phyloP scores from a whole-genome alignment of 2,113 vertebrate species.

The Tetraodon nigroviridis region DNA sequence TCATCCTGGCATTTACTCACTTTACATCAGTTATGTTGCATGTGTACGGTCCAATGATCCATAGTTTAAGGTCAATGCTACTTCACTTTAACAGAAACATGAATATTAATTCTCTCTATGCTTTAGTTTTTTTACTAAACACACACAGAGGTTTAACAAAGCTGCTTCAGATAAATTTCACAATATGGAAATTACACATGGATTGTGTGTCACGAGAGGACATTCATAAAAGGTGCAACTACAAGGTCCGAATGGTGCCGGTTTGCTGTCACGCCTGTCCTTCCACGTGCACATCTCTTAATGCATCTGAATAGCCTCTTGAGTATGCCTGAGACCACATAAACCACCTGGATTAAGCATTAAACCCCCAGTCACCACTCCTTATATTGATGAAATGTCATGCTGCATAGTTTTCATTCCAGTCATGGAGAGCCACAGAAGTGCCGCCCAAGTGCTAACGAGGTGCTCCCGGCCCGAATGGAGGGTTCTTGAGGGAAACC shows the following conservation, averaged over 20 bases:
- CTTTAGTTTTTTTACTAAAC: too few species aligned
- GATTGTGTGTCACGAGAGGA: constrained; percentile 10
- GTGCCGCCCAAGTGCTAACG: constrained; percentile 61
- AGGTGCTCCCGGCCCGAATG: constrained; percentile 41
- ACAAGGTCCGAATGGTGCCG: constrained; percentile 42
- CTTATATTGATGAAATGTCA: constrained; percentile 74
- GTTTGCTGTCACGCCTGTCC: constrained; percentile 56
- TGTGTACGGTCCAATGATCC: too few species aligned
- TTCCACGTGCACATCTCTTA: constrained; percentile 51
- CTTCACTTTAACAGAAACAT: too few species aligned
- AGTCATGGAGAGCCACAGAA: constrained; percentile 45
- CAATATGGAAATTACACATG: background rate
- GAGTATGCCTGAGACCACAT: constrained; percentile 63
- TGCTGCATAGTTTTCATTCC: constrained; percentile 69
- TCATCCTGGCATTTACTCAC: too few species aligned
- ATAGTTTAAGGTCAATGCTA: too few species aligned
- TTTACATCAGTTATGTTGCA: too few species aligned
- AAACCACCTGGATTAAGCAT: constrained; percentile 68
- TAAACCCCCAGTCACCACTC: constrained; percentile 60
- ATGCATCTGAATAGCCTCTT: constrained; percentile 60
- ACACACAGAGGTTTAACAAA: too few species aligned
- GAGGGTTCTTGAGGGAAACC: constrained; percentile 43
- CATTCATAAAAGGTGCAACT: constrained; percentile 21
- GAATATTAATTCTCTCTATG: too few species aligned
- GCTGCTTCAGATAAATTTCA: too few species aligned